Evolutionary conservation across 2,797 vertebrate species (phyloP).

Genomic region (Crenuchus spilurus): DNA sequence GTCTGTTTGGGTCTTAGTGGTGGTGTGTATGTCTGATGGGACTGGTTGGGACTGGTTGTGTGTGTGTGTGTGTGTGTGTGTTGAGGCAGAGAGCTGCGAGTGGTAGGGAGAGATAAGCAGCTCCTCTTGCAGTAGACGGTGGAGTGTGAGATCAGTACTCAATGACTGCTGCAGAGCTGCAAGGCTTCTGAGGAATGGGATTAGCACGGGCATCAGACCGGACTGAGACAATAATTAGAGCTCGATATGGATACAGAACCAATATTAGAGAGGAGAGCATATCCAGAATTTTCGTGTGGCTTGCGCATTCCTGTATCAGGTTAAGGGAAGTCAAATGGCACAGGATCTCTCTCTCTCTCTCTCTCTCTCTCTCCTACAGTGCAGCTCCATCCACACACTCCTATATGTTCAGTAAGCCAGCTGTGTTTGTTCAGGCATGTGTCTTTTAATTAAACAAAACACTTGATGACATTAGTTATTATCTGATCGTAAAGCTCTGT

Average conservation of each 20-base stretch:
- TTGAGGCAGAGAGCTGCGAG: constrained; percentile 6
- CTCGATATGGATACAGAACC: not conserved
- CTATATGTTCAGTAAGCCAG: constrained; percentile 33
- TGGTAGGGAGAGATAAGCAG: constrained; percentile 34
- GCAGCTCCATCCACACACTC: not conserved
- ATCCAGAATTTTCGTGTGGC: not conserved
- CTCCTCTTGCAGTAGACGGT: not conserved
- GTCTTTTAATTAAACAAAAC: constrained; percentile 58
- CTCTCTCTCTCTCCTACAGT: not conserved
- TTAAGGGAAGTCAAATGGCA: not conserved
- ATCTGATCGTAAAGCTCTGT: constrained; percentile 7
- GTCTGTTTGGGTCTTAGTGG: not conserved
- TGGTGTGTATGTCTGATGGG: not conserved
- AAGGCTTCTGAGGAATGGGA: constrained; percentile 25
- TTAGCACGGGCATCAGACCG: constrained; percentile 22
- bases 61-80: constrained; percentile 16
- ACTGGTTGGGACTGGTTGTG: not conserved
- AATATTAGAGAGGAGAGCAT: not conserved
- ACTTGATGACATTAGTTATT: constrained; percentile 26
- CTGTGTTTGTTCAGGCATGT: constrained; percentile 23
- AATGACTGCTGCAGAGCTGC: not conserved
- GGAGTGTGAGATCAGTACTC: not conserved
- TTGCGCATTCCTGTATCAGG: not conserved
- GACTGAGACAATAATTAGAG: constrained; percentile 12
- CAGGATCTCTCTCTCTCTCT: not conserved